phyloP scores from a whole-genome alignment of 2,888 invertebrate species.

The Koerneria pararmatus region DNA sequence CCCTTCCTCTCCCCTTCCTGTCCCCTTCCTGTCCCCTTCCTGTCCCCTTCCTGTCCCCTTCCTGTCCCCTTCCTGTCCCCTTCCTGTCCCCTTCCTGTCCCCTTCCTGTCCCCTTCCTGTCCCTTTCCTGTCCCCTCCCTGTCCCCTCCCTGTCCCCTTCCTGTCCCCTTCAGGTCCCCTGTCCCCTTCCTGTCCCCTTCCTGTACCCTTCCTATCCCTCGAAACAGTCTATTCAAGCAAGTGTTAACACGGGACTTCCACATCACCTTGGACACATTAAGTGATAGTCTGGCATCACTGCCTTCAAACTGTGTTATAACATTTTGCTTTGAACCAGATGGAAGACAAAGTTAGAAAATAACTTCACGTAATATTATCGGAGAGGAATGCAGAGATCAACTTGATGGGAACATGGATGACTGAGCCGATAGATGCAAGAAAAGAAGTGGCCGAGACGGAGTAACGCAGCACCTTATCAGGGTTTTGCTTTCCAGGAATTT shows the following conservation, averaged over 20 bases:
- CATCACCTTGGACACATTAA: too few species aligned
- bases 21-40: neutral
- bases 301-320: too few species aligned
- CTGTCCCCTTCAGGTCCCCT: neutral
- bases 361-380: too few species aligned
- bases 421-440: conserved; percentile 26
- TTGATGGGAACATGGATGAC: conserved; percentile 43
- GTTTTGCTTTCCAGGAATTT: too few species aligned
- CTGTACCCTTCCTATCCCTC: neutral
- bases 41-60: neutral
- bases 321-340: too few species aligned
- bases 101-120: neutral
- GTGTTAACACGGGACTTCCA: too few species aligned
- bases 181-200: neutral
- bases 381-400: conserved; percentile 43
- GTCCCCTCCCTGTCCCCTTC: neutral
- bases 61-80: neutral
- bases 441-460: conserved; percentile 12
- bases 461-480: conserved; percentile 20
- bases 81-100: neutral
- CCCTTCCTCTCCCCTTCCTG: neutral
- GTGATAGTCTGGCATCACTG: too few species aligned
- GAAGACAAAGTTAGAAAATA: too few species aligned
- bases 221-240: neutral
- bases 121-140: neutral